Percentiles rank a stretch among this genome's conserved stretches.
phyloP scores from a whole-genome alignment of 2,113 vertebrate species.

The Elgaria multicarinata region DNA sequence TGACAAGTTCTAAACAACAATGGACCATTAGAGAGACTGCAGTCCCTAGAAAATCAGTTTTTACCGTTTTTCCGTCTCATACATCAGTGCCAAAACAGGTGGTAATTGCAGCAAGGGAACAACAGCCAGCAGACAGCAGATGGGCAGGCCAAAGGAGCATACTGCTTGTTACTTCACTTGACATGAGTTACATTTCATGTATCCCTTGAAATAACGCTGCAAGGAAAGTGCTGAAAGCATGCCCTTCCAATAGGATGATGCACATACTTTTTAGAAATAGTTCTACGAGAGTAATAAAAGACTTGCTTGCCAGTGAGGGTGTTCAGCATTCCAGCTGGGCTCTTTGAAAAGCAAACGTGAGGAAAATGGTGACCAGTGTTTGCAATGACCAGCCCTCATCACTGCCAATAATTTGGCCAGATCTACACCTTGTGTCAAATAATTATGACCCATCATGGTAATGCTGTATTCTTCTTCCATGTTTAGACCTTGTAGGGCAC shows the following conservation, averaged over 20 bases:
- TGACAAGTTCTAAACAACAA: slow-evolving; percentile 24
- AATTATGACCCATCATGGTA: no score
- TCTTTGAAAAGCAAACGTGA: slow-evolving; percentile 14
- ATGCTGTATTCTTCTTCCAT: no score
- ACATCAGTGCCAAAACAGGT: slow-evolving; percentile 54
- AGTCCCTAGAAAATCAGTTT: slow-evolving; percentile 56
- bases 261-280: not conserved
- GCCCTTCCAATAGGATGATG: not conserved
- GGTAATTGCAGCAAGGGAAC: slow-evolving; percentile 41
- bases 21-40: slow-evolving; percentile 14
- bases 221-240: slow-evolving; percentile 43
- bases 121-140: slow-evolving; percentile 61
- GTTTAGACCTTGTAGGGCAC: no score
- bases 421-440: no score
- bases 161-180: slow-evolving; percentile 48
- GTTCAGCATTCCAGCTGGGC: not conserved
- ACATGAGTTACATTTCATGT: slow-evolving; percentile 51
- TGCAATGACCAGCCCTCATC: not conserved
- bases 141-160: slow-evolving; percentile 38
- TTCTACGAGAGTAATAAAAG: not conserved
- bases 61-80: slow-evolving; percentile 45
- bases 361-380: not conserved
- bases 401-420: not conserved
- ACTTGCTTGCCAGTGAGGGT: not conserved
- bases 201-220: slow-evolving; percentile 37